Percentiles rank a stretch among this genome's conserved stretches.
Conservation (phyloP, 2,797 vertebrate species). For the Acomys russatus region DNA sequence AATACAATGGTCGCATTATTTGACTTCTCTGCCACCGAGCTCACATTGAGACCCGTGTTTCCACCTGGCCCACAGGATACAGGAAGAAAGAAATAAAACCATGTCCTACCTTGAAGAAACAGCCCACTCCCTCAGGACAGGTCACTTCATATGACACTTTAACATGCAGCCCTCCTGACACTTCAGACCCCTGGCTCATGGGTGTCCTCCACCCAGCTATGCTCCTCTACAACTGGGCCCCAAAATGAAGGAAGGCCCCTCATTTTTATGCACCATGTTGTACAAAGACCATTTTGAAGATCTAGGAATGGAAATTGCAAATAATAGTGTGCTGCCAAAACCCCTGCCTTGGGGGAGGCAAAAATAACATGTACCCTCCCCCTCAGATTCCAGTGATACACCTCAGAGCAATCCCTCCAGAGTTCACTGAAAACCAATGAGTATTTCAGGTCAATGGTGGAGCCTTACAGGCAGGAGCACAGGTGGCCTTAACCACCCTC, state of each 20-base stretch:
- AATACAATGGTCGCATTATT: no score
- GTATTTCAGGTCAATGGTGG: not conserved
- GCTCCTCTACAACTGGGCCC: not conserved
- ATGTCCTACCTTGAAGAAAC: not conserved
- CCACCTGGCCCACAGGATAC: not conserved
- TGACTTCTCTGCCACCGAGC: not conserved
- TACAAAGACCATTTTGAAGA: not conserved
- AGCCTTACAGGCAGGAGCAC: not conserved
- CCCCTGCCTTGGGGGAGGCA: not conserved
- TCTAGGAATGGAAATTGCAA: not conserved
- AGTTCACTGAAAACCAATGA: not conserved
- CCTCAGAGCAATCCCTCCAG: not conserved
- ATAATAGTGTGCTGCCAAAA: not conserved
- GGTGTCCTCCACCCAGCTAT: not conserved
- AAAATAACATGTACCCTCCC: not conserved
- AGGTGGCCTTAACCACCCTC: not conserved
- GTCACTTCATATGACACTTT: not conserved
- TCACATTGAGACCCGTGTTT: not conserved
- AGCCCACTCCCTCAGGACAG: not conserved
- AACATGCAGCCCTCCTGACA: not conserved
- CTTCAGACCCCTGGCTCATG: not conserved
- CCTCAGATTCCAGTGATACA: not conserved
- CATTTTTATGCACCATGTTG: not conserved
- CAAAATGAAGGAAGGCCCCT: not conserved
- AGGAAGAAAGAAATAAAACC: not conserved